Conservation (phyloP, 30 jellyfish, hydroid and myxozoan species). For the Pseudorhiza aurosa region DNA sequence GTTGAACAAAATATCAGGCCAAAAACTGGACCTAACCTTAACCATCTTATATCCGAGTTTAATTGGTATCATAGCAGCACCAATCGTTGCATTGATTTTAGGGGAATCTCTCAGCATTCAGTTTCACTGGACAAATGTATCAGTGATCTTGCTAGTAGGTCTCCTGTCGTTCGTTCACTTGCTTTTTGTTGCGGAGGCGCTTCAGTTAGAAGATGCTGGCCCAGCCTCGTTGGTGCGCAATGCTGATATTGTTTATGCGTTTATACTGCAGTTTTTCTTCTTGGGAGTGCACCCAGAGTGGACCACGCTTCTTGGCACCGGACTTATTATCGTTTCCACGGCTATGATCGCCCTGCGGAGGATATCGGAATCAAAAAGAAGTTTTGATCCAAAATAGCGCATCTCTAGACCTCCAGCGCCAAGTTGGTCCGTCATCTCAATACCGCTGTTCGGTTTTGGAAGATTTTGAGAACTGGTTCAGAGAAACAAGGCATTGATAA, state of each 20-base stretch:
- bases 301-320: slow-evolving; percentile 81
- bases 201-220: slow-evolving; percentile 91
- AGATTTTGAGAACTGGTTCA: no score
- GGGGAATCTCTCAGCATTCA: slow-evolving; percentile 53
- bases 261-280: slow-evolving; percentile 72
- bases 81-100: slow-evolving; percentile 11
- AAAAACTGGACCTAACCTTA: slow-evolving; percentile 64
- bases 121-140: slow-evolving; percentile 67
- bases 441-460: no score
- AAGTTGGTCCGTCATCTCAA: no score
- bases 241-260: slow-evolving; percentile 84
- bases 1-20: slow-evolving; percentile 69
- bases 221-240: slow-evolving; percentile 91
- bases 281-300: slow-evolving; percentile 69
- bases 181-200: slow-evolving; percentile 82
- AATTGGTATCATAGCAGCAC: slow-evolving; percentile 73
- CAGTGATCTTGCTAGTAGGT: slow-evolving; percentile 69
- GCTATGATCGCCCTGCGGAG: slow-evolving; percentile 65
- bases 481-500: no score
- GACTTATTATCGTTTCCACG: slow-evolving; percentile 63
- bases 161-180: slow-evolving; percentile 80
- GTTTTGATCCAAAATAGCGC: background rate
- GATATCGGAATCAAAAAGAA: slow-evolving; percentile 19
- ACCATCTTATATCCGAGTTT: slow-evolving; percentile 79
- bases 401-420: no score